Evolutionary conservation across 2,113 vertebrate species (phyloP).

Genomic region (Petromus typicus): DNA sequence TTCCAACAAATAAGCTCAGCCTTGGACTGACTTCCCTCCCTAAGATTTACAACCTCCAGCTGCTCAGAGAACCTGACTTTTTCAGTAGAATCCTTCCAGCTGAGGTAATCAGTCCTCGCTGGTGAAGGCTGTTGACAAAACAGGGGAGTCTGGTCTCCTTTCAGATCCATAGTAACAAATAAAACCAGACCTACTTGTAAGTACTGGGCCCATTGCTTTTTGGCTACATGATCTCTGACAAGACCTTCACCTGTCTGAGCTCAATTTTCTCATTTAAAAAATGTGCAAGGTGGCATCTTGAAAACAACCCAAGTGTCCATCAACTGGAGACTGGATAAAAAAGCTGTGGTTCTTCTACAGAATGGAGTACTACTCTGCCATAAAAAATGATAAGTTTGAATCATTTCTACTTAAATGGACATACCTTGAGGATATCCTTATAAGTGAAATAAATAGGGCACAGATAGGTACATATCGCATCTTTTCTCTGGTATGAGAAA

Average conservation of each 20-base stretch:
- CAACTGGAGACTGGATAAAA: too few relatives aligned
- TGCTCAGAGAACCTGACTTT: slow-evolving; percentile 46
- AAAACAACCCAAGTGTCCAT: too few relatives aligned
- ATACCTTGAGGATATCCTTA: too few relatives aligned
- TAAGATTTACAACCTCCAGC: slow-evolving; percentile 71
- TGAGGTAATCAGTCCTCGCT: background rate
- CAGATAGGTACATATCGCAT: too few relatives aligned
- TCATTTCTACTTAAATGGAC: too few relatives aligned
- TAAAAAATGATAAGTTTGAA: too few relatives aligned
- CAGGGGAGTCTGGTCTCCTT: background rate
- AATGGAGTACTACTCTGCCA: too few relatives aligned
- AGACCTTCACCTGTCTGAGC: background rate
- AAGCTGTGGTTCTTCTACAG: too few relatives aligned
- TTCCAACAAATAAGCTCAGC: slow-evolving; percentile 22
- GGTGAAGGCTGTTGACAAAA: background rate
- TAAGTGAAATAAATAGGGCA: too few relatives aligned
- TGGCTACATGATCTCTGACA: background rate
- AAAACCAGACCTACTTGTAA: background rate
- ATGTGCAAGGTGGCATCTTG: too few relatives aligned
- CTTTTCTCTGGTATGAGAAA: too few relatives aligned
- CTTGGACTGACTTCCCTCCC: background rate
- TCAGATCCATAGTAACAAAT: background rate
- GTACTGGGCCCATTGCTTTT: background rate
- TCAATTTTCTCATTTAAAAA: background rate
- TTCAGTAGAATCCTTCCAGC: background rate